A percentile compares a stretch with the other conserved stretches of the same genome.
These are phyloP conservation scores for Hyperoodon ampullatus DNA, from an alignment of 2,113 vertebrate genomes.

Conservation along the genomic window DNA sequence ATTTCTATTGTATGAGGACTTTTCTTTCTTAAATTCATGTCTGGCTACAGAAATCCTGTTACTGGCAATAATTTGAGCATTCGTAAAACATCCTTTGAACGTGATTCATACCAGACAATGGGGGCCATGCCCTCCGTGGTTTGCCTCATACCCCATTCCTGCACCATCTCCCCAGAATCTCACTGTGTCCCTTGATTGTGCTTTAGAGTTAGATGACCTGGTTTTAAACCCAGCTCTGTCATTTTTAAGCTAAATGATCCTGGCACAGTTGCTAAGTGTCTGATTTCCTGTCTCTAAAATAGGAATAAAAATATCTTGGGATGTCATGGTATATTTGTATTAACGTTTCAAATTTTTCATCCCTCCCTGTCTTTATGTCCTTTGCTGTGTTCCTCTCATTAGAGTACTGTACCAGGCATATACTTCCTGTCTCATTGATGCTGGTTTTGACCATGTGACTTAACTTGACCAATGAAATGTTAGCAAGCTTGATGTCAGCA, in stretches of 20 bases:
- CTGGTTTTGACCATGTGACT: not conserved
- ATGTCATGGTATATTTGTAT: not conserved
- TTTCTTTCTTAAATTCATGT: not conserved
- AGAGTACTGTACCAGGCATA: not conserved
- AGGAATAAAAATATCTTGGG: not conserved
- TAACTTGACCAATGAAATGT: not conserved
- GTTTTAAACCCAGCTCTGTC: not conserved
- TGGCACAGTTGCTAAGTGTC: not conserved
- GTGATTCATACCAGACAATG: not conserved
- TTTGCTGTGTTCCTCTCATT: not conserved
- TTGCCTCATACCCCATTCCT: not conserved
- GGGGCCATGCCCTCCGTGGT: accelerated
- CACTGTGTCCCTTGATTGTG: not conserved
- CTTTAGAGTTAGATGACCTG: not conserved
- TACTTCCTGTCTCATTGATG: not conserved
- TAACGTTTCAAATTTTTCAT: not conserved
- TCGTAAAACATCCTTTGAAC: not conserved
- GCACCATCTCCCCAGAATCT: too few species aligned
- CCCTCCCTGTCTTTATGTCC: not conserved
- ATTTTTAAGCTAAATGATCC: not conserved
- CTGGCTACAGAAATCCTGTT: not conserved
- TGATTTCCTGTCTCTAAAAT: not conserved
- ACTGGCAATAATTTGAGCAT: not conserved
- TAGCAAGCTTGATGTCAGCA: not conserved
- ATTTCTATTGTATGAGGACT: not conserved